A percentile compares a stretch with the other conserved stretches of the same genome.
Conservation (phyloP, 2,113 vertebrate genomes). For the Tragelaphus imberbis region DNA sequence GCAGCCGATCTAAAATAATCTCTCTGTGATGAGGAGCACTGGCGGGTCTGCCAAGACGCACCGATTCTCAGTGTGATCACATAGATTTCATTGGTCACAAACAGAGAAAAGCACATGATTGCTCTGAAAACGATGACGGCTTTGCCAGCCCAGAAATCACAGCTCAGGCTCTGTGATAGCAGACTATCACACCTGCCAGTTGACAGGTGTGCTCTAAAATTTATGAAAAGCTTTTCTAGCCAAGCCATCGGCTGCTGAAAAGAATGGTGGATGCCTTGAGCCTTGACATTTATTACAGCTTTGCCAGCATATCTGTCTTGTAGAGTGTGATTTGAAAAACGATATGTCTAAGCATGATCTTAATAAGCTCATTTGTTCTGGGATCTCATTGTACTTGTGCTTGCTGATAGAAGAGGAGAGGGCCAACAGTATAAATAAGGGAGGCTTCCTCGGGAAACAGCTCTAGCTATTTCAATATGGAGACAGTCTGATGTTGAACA, state of each 20-base stretch:
- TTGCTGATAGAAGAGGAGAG: slow-evolving; percentile 67
- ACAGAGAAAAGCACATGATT: slow-evolving; percentile 44
- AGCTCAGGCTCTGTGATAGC: slow-evolving; percentile 35
- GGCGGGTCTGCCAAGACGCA: slow-evolving; percentile 64
- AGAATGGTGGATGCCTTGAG: slow-evolving; percentile 59
- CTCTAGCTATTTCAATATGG: slow-evolving; percentile 53
- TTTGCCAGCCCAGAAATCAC: slow-evolving; percentile 63
- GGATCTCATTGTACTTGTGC: slow-evolving; percentile 70
- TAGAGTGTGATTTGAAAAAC: slow-evolving; percentile 77
- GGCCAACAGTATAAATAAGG: slow-evolving; percentile 70
- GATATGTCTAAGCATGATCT: slow-evolving; percentile 74
- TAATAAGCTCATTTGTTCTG: slow-evolving; percentile 75
- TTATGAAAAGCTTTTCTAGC: slow-evolving; percentile 71
- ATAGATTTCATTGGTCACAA: slow-evolving; percentile 62
- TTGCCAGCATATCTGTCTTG: slow-evolving; percentile 62
- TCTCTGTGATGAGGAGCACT: slow-evolving; percentile 61
- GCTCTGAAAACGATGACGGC: not conserved
- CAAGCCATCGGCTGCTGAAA: slow-evolving; percentile 68
- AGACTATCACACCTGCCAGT: slow-evolving; percentile 69
- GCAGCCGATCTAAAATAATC: slow-evolving; percentile 76
- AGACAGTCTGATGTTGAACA: not conserved
- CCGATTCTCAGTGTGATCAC: slow-evolving; percentile 52
- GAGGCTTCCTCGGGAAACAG: slow-evolving; percentile 52
- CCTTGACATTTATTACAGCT: slow-evolving; percentile 70
- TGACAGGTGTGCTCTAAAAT: slow-evolving; percentile 68